Conservation (phyloP, 2,888 invertebrate species). For the Coelopa pilipes region DNA sequence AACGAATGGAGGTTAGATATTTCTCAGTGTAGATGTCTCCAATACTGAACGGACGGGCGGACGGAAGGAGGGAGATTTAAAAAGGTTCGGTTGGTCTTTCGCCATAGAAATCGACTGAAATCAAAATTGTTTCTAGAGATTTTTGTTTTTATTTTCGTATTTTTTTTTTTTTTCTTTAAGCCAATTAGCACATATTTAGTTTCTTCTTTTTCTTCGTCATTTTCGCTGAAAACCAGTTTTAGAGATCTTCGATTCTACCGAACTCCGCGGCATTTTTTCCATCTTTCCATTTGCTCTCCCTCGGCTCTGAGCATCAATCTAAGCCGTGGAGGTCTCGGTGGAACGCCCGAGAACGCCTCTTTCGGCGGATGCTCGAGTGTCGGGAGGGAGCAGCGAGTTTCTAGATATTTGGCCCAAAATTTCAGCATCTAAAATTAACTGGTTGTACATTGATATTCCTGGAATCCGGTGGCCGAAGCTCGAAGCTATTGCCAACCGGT, state of each 20-base stretch:
- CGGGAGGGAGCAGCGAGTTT: background rate
- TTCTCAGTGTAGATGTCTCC: too few species aligned
- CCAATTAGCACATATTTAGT: slow-evolving; percentile 39
- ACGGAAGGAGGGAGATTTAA: background rate
- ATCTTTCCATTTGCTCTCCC: background rate
- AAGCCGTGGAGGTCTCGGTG: background rate
- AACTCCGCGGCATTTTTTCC: background rate
- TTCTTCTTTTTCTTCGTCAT: slow-evolving; percentile 8
- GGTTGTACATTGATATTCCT: too few species aligned
- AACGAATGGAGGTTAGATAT: too few species aligned
- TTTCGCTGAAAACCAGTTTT: slow-evolving; percentile 30
- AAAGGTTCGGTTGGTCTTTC: background rate
- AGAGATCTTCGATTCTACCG: slow-evolving; percentile 4
- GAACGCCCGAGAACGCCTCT: too few species aligned
- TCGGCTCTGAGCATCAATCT: background rate
- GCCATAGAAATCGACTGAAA: slow-evolving; percentile 3
- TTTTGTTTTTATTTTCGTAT: too few species aligned
- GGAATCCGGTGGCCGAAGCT: background rate
- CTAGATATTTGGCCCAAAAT: background rate
- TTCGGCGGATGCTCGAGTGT: background rate
- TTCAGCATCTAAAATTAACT: background rate
- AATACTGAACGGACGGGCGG: background rate
- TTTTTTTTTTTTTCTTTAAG: slow-evolving; percentile 25
- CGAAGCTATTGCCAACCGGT: background rate
- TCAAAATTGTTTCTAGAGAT: background rate